These are phyloP conservation scores for Cliona cf. orientalis DNA, from an alignment of 37 sponge, comb jelly and placozoan genomes.

Conservation along the genomic window DNA sequence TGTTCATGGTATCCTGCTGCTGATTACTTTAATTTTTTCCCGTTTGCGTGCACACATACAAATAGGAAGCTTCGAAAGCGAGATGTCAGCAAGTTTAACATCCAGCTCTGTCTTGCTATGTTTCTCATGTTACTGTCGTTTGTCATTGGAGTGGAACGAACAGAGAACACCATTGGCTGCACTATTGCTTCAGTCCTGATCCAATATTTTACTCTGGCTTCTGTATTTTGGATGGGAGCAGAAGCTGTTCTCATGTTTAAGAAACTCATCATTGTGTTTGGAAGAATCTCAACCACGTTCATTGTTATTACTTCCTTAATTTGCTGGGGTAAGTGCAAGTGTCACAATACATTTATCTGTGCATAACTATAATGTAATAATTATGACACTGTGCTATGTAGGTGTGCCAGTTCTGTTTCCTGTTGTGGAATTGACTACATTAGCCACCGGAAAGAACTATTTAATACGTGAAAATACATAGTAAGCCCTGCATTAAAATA, in stretches of 20 bases:
- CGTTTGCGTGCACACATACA: neutral
- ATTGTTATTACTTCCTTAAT: conserved; percentile 44
- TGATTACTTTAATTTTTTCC: neutral
- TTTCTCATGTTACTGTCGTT: conserved; percentile 55
- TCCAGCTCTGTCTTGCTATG: conserved; percentile 62
- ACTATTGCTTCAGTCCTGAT: conserved; percentile 38
- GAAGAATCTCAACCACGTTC: conserved; percentile 6
- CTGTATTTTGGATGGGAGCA: conserved; percentile 74
- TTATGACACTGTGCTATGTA: neutral
- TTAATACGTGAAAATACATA: conserved; percentile 11
- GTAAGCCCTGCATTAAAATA: conserved; percentile 15
- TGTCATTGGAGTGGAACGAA: conserved; percentile 56
- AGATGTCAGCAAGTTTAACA: conserved; percentile 61
- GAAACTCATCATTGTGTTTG: conserved; percentile 67
- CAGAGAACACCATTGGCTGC: conserved; percentile 38
- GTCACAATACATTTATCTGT: neutral
- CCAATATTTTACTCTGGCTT: conserved; percentile 61
- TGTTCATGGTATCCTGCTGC: neutral
- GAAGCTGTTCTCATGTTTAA: conserved; percentile 72
- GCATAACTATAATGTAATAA: neutral
- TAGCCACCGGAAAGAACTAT: conserved; percentile 44
- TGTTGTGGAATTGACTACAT: conserved; percentile 25
- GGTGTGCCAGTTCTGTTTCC: conserved; percentile 53
- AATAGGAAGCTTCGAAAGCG: conserved; percentile 51
- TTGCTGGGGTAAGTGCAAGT: conserved; percentile 55